Evolutionary conservation across 2,113 vertebrate genomes (phyloP).

Genomic region (Plotosus lineatus): DNA sequence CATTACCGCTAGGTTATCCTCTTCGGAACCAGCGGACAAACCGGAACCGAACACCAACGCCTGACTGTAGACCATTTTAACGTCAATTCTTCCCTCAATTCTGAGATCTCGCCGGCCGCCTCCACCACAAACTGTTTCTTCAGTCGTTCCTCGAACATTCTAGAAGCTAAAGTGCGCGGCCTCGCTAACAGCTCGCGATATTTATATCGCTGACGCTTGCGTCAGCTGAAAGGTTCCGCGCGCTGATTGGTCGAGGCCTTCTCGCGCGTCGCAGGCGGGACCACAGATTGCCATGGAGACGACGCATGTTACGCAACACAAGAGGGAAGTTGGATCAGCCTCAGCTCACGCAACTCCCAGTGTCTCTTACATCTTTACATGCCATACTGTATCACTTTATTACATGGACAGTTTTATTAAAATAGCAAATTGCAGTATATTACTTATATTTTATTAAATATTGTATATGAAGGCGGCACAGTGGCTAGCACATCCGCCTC

Average conservation of each 20-base stretch:
- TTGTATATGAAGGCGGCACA: not conserved
- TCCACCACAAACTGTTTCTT: not conserved
- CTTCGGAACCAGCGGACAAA: conserved; percentile 51
- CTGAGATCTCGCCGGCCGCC: conserved; percentile 51
- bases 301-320: conserved; percentile 23
- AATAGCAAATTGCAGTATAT: too few relatives aligned
- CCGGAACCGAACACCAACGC: conserved; percentile 62
- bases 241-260: not conserved
- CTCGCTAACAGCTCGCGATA: not conserved
- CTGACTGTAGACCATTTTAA: conserved; percentile 67
- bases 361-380: not conserved
- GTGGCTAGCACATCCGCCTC: too few relatives aligned
- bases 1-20: conserved; percentile 59
- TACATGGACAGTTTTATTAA: not conserved
- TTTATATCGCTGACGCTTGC: conserved; percentile 63
- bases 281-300: not conserved
- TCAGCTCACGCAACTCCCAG: conserved; percentile 49
- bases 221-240: conserved; percentile 55
- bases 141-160: conserved; percentile 60
- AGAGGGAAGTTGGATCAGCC: conserved; percentile 38
- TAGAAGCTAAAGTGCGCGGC: not conserved
- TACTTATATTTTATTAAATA: not conserved
- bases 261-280: not conserved
- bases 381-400: not conserved
- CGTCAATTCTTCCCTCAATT: conserved; percentile 30